Conservation (phyloP, 2,113 vertebrate genomes). For the Percopsis transmontana region DNA sequence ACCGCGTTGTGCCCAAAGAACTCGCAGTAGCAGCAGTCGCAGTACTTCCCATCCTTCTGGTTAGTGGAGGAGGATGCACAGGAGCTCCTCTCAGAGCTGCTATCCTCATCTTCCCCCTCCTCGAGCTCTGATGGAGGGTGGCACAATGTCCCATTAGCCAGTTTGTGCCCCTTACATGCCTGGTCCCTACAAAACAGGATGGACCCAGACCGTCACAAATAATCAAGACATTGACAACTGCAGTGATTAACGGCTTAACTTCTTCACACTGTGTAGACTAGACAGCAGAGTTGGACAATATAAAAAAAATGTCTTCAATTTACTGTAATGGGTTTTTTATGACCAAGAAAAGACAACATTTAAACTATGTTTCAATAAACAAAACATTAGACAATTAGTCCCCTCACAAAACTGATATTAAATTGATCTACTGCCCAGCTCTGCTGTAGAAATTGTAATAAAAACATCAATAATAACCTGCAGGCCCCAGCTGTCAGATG, state of each 20-base stretch:
- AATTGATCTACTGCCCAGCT: no score
- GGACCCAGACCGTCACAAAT: background rate
- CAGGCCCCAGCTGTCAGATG: constrained; percentile 84
- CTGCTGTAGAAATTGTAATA: no score
- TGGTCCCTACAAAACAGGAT: constrained; percentile 82
- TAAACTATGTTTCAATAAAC: no score
- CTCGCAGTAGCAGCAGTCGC: constrained; percentile 99
- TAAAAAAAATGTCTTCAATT: background rate
- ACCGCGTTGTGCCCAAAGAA: constrained; percentile 99
- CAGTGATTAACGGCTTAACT: background rate
- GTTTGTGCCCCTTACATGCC: constrained; percentile 95
- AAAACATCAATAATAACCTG: constrained; percentile 80
- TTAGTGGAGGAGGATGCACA: constrained; percentile 96
- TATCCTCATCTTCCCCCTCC: constrained; percentile 97
- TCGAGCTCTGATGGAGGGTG: constrained; percentile 89
- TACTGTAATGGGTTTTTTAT: no score
- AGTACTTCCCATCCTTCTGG: constrained; percentile 98
- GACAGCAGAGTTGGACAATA: no score
- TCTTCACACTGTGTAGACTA: background rate
- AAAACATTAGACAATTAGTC: no score
- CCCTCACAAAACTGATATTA: no score
- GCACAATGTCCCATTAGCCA: constrained; percentile 89
- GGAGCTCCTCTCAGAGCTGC: constrained; percentile 97
- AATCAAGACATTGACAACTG: background rate
- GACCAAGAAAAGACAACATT: no score